phyloP scores from a whole-genome alignment of 2,797 vertebrate genomes.

The Xyrichtys novacula region DNA sequence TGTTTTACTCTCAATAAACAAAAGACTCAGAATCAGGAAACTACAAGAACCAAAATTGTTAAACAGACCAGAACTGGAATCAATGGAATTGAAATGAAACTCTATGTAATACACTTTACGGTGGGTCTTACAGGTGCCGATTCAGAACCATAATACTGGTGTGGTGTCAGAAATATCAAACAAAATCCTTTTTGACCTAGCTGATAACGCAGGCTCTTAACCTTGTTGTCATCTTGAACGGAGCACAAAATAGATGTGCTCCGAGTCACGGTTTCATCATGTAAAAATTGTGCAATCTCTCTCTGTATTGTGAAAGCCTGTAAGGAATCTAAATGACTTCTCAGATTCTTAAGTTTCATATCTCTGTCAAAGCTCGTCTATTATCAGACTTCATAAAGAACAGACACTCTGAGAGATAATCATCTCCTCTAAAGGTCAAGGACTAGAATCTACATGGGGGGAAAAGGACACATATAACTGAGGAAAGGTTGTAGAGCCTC shows the following conservation, averaged over 20 bases:
- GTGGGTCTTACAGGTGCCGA: no score
- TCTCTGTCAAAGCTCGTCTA: background rate
- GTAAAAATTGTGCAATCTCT: constrained; percentile 4
- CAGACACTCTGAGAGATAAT: constrained; percentile 10
- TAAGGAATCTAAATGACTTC: background rate
- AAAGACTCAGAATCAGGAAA: no score
- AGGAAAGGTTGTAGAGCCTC: background rate
- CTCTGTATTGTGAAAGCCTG: background rate
- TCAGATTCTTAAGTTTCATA: constrained; percentile 13
- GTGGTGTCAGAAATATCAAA: background rate
- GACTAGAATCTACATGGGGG: background rate
- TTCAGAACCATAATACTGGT: no score
- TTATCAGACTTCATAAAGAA: constrained; percentile 44
- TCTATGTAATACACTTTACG: no score
- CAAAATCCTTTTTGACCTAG: background rate
- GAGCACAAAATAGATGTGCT: background rate
- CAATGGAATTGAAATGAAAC: no score
- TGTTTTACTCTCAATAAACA: no score
- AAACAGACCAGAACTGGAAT: no score
- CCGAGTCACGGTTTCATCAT: background rate
- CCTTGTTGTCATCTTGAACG: no score
- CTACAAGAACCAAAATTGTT: no score
- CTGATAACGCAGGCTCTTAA: no score
- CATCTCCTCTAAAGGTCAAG: constrained; percentile 39
- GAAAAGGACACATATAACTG: background rate